phyloP scores from a whole-genome alignment of 2,113 vertebrate species.

The Thalassarche chlororhynchos region DNA sequence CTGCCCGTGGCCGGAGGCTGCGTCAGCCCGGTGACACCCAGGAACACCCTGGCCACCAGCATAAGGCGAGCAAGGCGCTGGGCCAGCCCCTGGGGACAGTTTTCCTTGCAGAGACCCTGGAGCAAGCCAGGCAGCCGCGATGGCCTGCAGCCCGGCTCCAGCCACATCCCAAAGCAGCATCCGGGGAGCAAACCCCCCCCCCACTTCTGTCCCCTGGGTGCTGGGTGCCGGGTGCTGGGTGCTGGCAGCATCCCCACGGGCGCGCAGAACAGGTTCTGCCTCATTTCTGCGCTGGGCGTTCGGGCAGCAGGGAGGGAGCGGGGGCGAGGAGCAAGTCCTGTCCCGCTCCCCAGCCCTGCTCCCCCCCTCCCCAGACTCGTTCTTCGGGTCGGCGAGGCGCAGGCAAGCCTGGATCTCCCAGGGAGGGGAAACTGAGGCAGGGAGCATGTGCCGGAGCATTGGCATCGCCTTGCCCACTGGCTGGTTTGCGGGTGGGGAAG shows the following conservation, averaged over 20 bases:
- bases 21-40: conserved; percentile 37
- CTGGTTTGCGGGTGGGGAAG: background rate
- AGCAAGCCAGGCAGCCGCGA: conserved; percentile 58
- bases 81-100: conserved; percentile 67
- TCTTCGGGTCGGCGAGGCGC: background rate
- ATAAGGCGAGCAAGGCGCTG: conserved; percentile 57
- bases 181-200: background rate
- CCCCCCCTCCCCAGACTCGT: background rate
- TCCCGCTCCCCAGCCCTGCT: background rate
- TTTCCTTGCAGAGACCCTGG: conserved; percentile 56
- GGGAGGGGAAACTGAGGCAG: background rate
- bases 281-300: background rate
- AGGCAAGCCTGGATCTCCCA: background rate
- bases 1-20: background rate
- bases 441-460: accelerated
- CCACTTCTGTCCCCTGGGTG: background rate
- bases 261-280: background rate
- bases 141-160: background rate
- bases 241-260: background rate
- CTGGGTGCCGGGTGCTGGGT: background rate
- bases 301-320: background rate
- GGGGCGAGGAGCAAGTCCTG: background rate
- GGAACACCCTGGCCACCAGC: conserved; percentile 45
- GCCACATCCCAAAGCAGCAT: background rate
- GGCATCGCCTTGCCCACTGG: accelerated